Evolutionary conservation across 2,888 invertebrate species (phyloP).

Genomic region (Nymphalis urticae): DNA sequence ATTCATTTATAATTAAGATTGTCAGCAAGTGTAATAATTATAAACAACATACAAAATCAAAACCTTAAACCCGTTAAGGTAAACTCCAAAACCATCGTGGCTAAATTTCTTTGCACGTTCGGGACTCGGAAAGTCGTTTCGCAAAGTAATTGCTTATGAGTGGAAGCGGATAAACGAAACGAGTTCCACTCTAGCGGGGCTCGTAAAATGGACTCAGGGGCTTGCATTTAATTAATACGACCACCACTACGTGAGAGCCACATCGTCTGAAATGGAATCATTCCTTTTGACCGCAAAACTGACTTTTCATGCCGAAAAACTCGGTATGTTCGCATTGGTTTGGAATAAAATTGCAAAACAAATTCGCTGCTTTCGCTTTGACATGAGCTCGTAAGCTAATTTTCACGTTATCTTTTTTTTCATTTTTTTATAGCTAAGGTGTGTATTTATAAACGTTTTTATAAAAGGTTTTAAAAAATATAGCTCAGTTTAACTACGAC

Average conservation of each 20-base stretch:
- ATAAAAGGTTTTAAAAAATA: slow-evolving; percentile 1
- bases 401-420: slow-evolving; percentile 28
- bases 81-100: slow-evolving; percentile 65
- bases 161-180: slow-evolving; percentile 78
- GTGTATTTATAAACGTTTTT: slow-evolving; percentile 13
- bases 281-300: slow-evolving; percentile 68
- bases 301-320: slow-evolving; percentile 61
- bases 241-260: slow-evolving; percentile 71
- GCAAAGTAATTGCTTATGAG: slow-evolving; percentile 80
- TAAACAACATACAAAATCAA: slow-evolving; percentile 8
- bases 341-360: slow-evolving; percentile 29
- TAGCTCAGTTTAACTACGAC: background rate
- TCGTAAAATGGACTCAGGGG: slow-evolving; percentile 78
- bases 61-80: slow-evolving; percentile 56
- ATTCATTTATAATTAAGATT: background rate
- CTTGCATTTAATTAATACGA: slow-evolving; percentile 80
- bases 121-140: slow-evolving; percentile 71
- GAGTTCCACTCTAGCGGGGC: slow-evolving; percentile 69
- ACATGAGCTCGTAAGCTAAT: slow-evolving; percentile 32
- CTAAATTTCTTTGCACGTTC: slow-evolving; percentile 75
- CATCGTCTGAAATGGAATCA: slow-evolving; percentile 68
- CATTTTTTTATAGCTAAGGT: slow-evolving; percentile 25
- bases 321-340: slow-evolving; percentile 47
- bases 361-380: slow-evolving; percentile 27
- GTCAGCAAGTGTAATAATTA: background rate